These are phyloP conservation scores for Solenopsis invicta DNA, from an alignment of 1,140 invertebrate species.

Conservation along the genomic window DNA sequence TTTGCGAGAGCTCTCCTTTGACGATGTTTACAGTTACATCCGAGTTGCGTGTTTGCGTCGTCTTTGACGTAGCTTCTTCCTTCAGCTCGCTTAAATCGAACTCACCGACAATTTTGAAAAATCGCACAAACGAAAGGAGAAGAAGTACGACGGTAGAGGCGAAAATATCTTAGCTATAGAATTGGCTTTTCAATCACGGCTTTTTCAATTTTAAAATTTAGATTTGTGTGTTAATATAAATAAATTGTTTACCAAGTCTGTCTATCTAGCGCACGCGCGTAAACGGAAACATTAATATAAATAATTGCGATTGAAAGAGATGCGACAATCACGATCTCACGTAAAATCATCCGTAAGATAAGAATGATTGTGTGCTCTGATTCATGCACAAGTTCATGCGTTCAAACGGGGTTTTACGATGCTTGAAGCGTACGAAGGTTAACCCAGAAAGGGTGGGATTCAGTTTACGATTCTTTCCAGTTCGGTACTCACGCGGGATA, in stretches of 20 bases:
- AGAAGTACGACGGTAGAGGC: not conserved
- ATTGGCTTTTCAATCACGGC: not conserved
- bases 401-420: conserved; percentile 65
- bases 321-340: not conserved
- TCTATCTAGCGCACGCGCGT: not conserved
- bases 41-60: conserved; percentile 11
- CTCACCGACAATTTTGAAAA: conserved; percentile 15
- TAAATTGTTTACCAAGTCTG: not conserved
- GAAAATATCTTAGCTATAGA: not conserved
- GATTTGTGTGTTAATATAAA: not conserved
- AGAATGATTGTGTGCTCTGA: not conserved
- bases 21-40: conserved; percentile 32
- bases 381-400: conserved; percentile 39
- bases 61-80: conserved; percentile 43
- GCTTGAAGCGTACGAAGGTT: conserved; percentile 65
- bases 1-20: conserved; percentile 37
- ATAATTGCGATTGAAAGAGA: not conserved
- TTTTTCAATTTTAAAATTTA: conserved; percentile 1
- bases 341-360: conserved; percentile 31
- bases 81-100: conserved; percentile 38
- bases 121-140: not conserved
- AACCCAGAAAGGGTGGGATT: conserved; percentile 33
- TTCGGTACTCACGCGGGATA: conserved; percentile 52
- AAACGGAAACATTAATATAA: not conserved
- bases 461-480: conserved; percentile 69